Percentiles rank a stretch among this genome's conserved stretches.
Evolutionary conservation across 2,113 vertebrate species (phyloP).

Genomic region (Rhombomys opimus): DNA sequence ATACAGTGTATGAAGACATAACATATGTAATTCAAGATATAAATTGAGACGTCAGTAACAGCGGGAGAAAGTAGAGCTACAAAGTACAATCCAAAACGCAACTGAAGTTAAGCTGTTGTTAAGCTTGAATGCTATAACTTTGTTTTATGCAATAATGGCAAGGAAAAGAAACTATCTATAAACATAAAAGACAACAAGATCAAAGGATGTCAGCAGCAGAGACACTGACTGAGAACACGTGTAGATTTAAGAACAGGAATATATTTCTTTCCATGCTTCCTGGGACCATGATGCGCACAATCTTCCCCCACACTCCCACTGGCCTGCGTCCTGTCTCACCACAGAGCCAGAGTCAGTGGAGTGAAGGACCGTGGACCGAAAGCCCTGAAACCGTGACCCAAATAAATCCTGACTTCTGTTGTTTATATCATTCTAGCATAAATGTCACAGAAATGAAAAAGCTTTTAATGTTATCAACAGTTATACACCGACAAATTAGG

Average conservation of each 20-base stretch:
- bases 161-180: background rate
- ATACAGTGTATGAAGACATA: background rate
- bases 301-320: background rate
- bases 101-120: background rate
- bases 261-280: background rate
- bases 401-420: background rate
- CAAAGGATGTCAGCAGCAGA: background rate
- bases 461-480: background rate
- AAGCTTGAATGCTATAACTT: background rate
- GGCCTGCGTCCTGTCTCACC: rapidly evolving
- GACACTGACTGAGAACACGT: background rate
- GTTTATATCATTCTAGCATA: background rate
- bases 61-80: background rate
- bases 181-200: background rate
- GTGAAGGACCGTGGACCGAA: background rate
- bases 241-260: background rate
- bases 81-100: background rate
- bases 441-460: background rate
- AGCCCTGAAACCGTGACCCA: background rate
- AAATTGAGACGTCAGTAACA: background rate
- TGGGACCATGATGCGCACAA: background rate
- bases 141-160: background rate
- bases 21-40: background rate
- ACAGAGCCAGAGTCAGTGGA: no score
- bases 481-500: no score